Base-by-base conservation (phyloP, 2,797 vertebrate species). In the Rhyacichthys aspro region DNA sequence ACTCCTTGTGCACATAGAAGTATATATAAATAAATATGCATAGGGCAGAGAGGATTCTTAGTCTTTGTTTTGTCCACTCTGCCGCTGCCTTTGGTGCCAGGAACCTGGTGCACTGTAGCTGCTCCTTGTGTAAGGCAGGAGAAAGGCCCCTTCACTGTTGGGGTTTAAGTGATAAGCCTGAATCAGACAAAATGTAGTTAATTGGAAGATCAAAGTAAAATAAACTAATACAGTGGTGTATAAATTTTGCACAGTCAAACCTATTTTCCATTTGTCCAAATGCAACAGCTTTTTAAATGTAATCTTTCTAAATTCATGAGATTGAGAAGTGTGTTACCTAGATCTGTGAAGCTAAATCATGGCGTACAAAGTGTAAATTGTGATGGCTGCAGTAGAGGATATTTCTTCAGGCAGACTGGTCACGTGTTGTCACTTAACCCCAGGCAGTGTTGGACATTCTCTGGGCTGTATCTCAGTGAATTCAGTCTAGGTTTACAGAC, bases 201-300 rank as follows among this genome's bases (percentile, higher is more conserved):
- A 47, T 47, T 47, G 44, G 44, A 17, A 18, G 43, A 19, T 16
- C 43, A 16, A 17, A 16, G n/a, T n/a, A n/a, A n/a, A n/a, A n/a
- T n/a, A n/a, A 32, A 11, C 39, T 18, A 43, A 23, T 11, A 32
- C 43, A 32, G 5, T 11, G 38, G 49, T 12, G 76, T 82, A 74
- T 70, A 47, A 66, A 36, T 18, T 64, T 77, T 86, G 81, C 81
- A 84, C 81, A 82, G 68, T 49, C 47, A 36, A 53, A 9, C 19
- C 16, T 14, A 11, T 18, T 17, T 12, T 28, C 3, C 23, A 28
- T 28, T 28, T 28, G 76, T 72, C 70, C 38, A 67, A 70, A 68
- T 66, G 67, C 48, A 45, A 59, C 9, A 42, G 16, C 49, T 59
- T 54, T 71, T 66, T 34, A 42, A 17, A 10, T 43, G 0, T 0